Conservation (phyloP, 2,113 vertebrate species). For the Odocoileus virginianus region DNA sequence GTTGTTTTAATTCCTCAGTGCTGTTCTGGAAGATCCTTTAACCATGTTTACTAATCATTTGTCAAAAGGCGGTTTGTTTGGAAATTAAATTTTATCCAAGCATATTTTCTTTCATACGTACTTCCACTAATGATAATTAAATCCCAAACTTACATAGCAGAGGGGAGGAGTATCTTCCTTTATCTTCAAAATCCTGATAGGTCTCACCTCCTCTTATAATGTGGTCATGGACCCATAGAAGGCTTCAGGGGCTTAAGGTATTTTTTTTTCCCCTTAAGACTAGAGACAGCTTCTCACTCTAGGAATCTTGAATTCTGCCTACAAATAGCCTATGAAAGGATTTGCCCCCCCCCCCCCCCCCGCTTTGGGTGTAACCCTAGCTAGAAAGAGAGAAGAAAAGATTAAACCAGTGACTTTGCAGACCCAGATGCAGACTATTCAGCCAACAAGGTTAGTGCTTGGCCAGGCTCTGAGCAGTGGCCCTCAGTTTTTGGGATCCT, state of each 20-base stretch:
- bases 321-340: background rate
- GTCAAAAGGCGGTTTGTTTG: conserved; percentile 34
- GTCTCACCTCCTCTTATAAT: conserved; percentile 16
- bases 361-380: background rate
- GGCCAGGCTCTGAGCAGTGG: background rate
- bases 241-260: background rate
- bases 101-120: conserved; percentile 18
- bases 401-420: background rate
- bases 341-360: background rate
- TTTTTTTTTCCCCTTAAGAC: background rate
- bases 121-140: conserved; percentile 17
- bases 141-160: conserved; percentile 1
- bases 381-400: background rate
- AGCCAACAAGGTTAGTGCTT: background rate
- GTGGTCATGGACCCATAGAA: background rate
- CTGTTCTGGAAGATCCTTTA: conserved; percentile 18
- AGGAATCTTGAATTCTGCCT: conserved; percentile 21
- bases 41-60: conserved; percentile 25
- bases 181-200: conserved; percentile 22
- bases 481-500: background rate
- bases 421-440: background rate
- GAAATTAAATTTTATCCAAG: conserved; percentile 43
- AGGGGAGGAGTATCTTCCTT: background rate
- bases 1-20: conserved; percentile 47
- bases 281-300: background rate